phyloP scores from a whole-genome alignment of 2,888 invertebrate genomes.

The Ellobium chinense region DNA sequence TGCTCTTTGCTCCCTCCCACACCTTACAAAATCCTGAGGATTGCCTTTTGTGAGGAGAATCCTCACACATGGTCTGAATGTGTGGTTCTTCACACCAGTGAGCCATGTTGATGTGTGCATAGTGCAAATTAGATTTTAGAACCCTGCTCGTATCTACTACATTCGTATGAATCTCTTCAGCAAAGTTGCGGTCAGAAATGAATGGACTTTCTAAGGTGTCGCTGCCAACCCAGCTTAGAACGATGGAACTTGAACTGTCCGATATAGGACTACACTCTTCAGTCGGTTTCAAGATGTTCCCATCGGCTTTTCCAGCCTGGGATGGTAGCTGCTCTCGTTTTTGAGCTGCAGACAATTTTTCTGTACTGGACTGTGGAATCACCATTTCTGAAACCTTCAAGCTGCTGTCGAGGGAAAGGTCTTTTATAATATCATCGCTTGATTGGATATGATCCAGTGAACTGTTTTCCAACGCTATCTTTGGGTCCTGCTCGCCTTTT shows the following conservation, averaged over 20 bases:
- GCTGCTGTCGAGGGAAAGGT: not conserved
- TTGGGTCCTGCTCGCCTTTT: not conserved
- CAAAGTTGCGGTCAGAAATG: not conserved
- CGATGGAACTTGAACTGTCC: slow-evolving; percentile 35
- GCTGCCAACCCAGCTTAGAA: slow-evolving; percentile 32
- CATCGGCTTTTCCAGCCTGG: not conserved
- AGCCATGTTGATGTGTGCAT: too few species aligned
- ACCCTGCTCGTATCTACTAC: too few species aligned
- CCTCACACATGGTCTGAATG: too few species aligned
- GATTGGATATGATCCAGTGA: not conserved
- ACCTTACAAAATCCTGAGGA: not conserved
- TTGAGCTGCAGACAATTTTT: not conserved
- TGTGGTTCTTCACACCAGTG: too few species aligned
- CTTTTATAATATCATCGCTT: not conserved
- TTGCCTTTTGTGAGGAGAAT: not conserved
- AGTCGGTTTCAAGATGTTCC: not conserved
- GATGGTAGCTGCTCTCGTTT: not conserved
- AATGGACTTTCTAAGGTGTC: not conserved
- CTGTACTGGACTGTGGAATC: too few species aligned
- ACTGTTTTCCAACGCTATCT: not conserved
- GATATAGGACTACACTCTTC: not conserved
- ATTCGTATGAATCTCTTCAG: not conserved
- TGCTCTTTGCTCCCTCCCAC: not conserved
- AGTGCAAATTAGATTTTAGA: too few species aligned
- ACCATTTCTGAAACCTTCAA: not conserved